phyloP scores from a whole-genome alignment of 2,113 vertebrate species.

The Egretta garzetta region DNA sequence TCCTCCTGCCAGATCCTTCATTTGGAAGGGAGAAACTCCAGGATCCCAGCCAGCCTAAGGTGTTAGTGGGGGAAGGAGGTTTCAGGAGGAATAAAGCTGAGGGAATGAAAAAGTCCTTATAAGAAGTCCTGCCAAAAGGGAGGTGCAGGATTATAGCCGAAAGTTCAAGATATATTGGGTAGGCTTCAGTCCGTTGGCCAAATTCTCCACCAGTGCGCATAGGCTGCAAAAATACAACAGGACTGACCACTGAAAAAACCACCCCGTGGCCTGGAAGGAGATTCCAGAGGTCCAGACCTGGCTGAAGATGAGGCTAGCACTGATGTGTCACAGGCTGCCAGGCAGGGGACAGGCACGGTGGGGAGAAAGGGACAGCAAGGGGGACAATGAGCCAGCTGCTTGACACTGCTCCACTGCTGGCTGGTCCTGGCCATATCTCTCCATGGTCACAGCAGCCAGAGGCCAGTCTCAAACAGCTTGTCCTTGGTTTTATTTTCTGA shows the following conservation, averaged over 20 bases:
- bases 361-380: background rate
- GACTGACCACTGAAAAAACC: background rate
- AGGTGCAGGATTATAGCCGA: background rate
- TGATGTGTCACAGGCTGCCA: background rate
- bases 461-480: background rate
- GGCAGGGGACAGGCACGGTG: accelerated
- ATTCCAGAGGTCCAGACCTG: background rate
- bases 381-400: background rate
- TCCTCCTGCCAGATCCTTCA: background rate
- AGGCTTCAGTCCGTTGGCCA: background rate
- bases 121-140: slow-evolving; percentile 23
- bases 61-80: slow-evolving; percentile 30
- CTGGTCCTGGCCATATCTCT: background rate
- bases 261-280: background rate
- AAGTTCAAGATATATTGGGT: background rate
- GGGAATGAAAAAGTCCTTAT: background rate
- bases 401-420: background rate
- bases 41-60: slow-evolving; percentile 45
- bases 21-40: slow-evolving; percentile 38
- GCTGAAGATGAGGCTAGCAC: background rate
- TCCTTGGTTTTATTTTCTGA: background rate
- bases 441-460: background rate
- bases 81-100: slow-evolving; percentile 2
- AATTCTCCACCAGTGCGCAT: background rate
- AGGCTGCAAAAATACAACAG: background rate